Evolutionary conservation across 2,797 vertebrate species (phyloP).

Genomic region (Pempheris klunzingeri): DNA sequence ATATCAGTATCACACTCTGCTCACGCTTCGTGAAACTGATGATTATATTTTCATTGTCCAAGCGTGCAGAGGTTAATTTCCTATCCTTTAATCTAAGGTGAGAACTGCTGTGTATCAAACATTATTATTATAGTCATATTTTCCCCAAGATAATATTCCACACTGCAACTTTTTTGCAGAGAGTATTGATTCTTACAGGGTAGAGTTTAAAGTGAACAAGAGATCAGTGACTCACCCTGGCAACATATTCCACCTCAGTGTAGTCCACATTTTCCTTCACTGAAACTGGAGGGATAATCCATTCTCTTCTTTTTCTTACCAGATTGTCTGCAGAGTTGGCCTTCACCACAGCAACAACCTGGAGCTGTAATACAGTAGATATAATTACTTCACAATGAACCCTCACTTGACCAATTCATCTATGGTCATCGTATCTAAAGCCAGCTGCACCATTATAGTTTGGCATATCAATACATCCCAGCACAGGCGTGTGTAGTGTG

Average conservation of each 20-base stretch:
- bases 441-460: background rate
- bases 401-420: background rate
- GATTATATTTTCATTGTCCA: background rate
- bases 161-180: background rate
- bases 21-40: background rate
- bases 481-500: too few species aligned
- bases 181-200: background rate
- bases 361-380: conserved; percentile 26
- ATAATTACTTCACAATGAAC: background rate
- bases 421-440: background rate
- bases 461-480: background rate
- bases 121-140: background rate
- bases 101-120: background rate
- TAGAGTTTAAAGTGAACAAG: conserved; percentile 25
- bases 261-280: conserved; percentile 90
- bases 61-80: background rate
- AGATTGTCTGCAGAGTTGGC: conserved; percentile 10
- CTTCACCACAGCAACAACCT: conserved; percentile 26
- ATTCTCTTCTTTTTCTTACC: conserved; percentile 83
- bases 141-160: background rate
- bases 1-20: background rate
- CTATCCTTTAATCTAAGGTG: background rate
- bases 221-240: conserved; percentile 86
- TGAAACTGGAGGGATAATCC: conserved; percentile 90
- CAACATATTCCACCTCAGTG: conserved; percentile 83